Evolutionary conservation across 1,140 invertebrate species (phyloP).

Genomic region (Goniozus legneri): DNA sequence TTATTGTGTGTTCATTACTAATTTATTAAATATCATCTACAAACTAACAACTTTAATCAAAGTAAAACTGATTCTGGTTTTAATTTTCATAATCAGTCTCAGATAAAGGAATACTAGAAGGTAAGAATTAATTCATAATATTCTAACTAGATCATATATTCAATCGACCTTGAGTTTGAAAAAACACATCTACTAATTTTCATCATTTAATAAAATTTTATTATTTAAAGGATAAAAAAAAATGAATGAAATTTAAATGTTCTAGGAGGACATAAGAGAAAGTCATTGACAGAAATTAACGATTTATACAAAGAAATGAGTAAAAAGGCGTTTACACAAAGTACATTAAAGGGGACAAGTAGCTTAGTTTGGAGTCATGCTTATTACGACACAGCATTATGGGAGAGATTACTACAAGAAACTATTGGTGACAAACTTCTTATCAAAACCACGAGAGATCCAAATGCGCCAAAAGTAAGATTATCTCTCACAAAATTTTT

Average conservation of each 20-base stretch:
- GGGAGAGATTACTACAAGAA: conserved; percentile 77
- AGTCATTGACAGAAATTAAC: conserved; percentile 63
- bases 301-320: conserved; percentile 69
- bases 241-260: no score
- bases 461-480: conserved; percentile 63
- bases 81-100: conserved; percentile 3
- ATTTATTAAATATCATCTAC: neutral
- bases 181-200: neutral
- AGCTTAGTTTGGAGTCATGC: conserved; percentile 81
- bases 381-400: conserved; percentile 85
- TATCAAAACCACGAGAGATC: conserved; percentile 63
- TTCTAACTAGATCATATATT: no score
- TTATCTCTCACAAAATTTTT: no score
- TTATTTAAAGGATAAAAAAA: conserved; percentile 4
- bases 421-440: conserved; percentile 67
- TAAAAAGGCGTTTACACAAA: conserved; percentile 69
- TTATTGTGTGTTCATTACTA: neutral
- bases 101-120: no score
- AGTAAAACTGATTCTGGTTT: no score
- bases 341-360: conserved; percentile 69
- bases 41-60: no score
- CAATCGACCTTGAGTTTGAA: neutral
- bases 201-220: neutral
- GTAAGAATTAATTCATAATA: no score
- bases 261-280: conserved; percentile 58